These are phyloP conservation scores for Prolemur simus DNA, from an alignment of 2,113 vertebrate genomes.

Conservation along the genomic window DNA sequence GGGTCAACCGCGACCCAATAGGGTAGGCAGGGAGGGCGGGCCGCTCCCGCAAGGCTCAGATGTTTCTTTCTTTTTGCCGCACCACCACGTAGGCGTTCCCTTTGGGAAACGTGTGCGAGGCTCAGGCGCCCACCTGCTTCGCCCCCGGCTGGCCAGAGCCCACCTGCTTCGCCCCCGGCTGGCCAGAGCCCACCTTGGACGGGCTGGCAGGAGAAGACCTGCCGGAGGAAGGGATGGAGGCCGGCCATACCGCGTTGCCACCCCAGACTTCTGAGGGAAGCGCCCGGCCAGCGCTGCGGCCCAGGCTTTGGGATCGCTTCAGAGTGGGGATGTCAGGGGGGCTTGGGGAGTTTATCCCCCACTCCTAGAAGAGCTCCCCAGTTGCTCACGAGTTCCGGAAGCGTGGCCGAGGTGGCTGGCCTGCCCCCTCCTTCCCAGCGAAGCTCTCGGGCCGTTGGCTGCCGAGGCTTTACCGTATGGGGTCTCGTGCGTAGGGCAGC, in stretches of 20 bases:
- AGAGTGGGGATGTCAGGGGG: too few relatives aligned
- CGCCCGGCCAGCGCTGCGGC: neutral
- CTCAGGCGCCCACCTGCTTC: neutral
- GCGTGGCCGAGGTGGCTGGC: neutral
- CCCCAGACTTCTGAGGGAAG: neutral
- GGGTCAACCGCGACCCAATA: neutral
- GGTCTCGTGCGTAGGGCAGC: neutral
- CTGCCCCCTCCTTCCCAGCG: neutral
- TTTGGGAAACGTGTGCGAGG: neutral
- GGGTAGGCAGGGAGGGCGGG: neutral
- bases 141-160: neutral
- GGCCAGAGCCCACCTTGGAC: neutral
- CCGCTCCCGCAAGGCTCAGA: neutral
- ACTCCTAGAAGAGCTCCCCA: neutral
- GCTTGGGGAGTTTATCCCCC: neutral
- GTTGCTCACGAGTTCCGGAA: neutral
- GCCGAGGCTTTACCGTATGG: neutral
- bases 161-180: neutral
- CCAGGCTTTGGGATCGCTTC: neutral
- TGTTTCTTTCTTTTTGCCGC: neutral
- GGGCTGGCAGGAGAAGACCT: too few relatives aligned
- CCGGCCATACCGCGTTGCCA: neutral
- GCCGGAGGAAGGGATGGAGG: neutral
- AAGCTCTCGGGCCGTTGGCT: neutral
- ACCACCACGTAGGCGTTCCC: neutral